A percentile compares a stretch with the other conserved stretches of the same genome.
These are phyloP conservation scores for Chorisops tibialis DNA, from an alignment of 2,888 invertebrate species.

Conservation along the genomic window DNA sequence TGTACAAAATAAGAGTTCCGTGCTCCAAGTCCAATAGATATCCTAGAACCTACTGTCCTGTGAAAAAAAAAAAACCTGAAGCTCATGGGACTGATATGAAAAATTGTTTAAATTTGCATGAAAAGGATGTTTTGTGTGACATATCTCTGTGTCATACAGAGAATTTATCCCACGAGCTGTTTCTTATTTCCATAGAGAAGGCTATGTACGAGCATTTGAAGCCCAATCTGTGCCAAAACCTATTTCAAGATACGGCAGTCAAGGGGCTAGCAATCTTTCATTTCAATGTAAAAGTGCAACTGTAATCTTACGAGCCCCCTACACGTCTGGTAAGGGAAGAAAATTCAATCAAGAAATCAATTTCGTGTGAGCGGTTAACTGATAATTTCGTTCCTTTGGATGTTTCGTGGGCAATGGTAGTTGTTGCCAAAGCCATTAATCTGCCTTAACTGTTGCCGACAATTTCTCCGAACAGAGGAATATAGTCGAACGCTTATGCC, in stretches of 20 bases:
- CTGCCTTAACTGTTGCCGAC: slow-evolving; percentile 16
- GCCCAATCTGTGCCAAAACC: no score
- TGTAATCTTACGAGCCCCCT: no score
- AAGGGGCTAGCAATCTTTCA: no score
- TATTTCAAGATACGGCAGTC: no score
- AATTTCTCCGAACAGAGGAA: not conserved
- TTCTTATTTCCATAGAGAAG: not conserved
- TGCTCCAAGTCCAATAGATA: not conserved
- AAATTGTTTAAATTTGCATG: slow-evolving; percentile 25
- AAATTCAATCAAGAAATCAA: slow-evolving; percentile 19
- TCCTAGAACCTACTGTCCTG: not conserved
- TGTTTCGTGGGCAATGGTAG: not conserved
- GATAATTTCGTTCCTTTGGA: slow-evolving; percentile 10
- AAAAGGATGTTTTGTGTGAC: slow-evolving; percentile 18
- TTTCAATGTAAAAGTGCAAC: no score
- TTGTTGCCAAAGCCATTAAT: slow-evolving; percentile 9
- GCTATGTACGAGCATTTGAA: not conserved
- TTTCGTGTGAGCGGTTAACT: slow-evolving; percentile 5
- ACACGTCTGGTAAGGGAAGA: not conserved
- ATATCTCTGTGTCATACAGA: slow-evolving; percentile 4
- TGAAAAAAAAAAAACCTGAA: slow-evolving; percentile 1
- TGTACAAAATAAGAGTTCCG: not conserved
- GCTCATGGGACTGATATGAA: slow-evolving; percentile 21
- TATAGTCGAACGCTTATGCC: no score
- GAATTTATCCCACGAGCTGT: not conserved